Evolutionary conservation across 2,888 invertebrate genomes (phyloP), one percentile per base, ranked within the genome.

Genomic region (Microplitis manilae): DNA sequence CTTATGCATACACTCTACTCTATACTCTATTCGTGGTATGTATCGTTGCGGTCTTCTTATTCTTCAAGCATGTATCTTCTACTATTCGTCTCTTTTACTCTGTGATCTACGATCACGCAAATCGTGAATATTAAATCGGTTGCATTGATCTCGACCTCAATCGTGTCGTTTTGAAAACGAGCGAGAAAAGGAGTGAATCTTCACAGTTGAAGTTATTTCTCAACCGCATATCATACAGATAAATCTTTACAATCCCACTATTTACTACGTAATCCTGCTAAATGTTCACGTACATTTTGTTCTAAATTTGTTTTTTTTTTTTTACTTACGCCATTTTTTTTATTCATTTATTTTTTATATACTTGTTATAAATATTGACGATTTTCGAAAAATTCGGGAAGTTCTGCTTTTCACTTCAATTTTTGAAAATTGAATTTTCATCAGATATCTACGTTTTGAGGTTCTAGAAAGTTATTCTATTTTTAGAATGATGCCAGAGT

Each of bases 81-180:
- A 67, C 38, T 2, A n/a, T 5, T 40, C 59, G 40, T 17, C 30
- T 61, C 6, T 59, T 30, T 13, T 38, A 7, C 59, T 60, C 17
- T 15, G 17, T 76, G 77, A 79, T 75, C 70, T 76, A 69, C 77
- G 70, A 79, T 79, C 77, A 74, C 41, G 39, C 62, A 20, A 67
- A 79, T 75, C 75, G 76, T 70, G 76, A 77, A 76, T 80, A 80
- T 77, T 80, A 75, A 80, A 80, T 71, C 69, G 39, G 30, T 50
- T 68, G 39, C 69, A 30, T 61, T 75, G 71, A 69, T 70, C 68
- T 68, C 68, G 15, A 68, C 76, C 64, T 38, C 68, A 5, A 68
- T 65, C 62, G 62, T 62, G 41, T 77, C 69, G 9, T 39, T 40
- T 61, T 39, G n/a, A 38, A 13, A 62, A 13, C 67, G 67, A 62